Evolutionary conservation across 2,888 invertebrate species (phyloP).

Genomic region (Andrena trimmerana): DNA sequence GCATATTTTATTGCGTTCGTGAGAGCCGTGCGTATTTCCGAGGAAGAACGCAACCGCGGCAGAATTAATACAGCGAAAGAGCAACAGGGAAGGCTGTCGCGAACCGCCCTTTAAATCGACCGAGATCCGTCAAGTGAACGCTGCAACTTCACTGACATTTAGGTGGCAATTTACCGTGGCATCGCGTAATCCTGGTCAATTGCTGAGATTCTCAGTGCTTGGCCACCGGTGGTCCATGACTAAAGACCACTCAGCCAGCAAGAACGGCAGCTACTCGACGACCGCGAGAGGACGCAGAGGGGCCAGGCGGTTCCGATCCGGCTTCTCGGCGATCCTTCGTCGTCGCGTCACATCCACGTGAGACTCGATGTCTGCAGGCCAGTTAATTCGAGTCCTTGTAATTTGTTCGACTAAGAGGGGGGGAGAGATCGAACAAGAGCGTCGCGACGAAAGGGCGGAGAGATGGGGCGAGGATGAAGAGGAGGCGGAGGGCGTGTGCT

Average conservation of each 20-base stretch:
- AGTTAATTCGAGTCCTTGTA: constrained; percentile 75
- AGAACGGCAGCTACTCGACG: constrained; percentile 15
- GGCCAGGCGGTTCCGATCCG: constrained; percentile 21
- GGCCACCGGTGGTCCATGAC: constrained; percentile 41
- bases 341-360: constrained; percentile 61
- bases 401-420: constrained; percentile 37
- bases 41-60: too few species aligned
- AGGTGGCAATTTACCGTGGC: constrained; percentile 21
- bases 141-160: constrained; percentile 47
- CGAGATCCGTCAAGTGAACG: constrained; percentile 7
- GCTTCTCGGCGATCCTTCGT: constrained; percentile 32
- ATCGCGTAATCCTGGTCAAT: constrained; percentile 44
- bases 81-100: constrained; percentile 36
- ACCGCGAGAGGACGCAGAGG: not conserved
- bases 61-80: not conserved
- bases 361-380: constrained; percentile 59
- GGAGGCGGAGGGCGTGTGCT: constrained; percentile 49
- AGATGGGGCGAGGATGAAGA: not conserved
- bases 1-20: constrained; percentile 32
- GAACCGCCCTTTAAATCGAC: constrained; percentile 18
- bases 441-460: constrained; percentile 29
- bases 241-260: constrained; percentile 46
- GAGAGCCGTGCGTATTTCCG: not conserved
- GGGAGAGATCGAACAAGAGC: constrained; percentile 34
- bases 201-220: constrained; percentile 58